Percentiles rank a stretch among this genome's conserved stretches.
Conservation (phyloP, 2,888 invertebrate genomes). For the Torymus texanus region DNA sequence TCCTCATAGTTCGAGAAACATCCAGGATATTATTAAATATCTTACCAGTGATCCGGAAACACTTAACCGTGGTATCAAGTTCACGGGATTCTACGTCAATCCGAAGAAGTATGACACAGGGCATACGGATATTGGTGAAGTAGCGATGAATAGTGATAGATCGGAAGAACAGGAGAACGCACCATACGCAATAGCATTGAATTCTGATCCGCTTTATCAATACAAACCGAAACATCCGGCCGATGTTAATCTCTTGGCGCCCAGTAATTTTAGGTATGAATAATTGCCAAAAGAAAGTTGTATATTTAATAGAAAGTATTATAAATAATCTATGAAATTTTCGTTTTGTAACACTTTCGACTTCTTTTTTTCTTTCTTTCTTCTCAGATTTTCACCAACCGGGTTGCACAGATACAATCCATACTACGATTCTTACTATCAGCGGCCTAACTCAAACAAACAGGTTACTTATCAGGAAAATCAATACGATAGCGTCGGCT, state of each 20-base stretch:
- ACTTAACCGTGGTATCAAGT: slow-evolving; percentile 71
- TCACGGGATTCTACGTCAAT: slow-evolving; percentile 73
- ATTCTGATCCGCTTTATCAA: slow-evolving; percentile 81
- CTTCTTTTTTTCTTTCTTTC: neutral
- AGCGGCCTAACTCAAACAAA: slow-evolving; percentile 62
- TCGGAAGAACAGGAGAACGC: slow-evolving; percentile 65
- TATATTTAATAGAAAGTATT: neutral
- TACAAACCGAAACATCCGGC: slow-evolving; percentile 85
- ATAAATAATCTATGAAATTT: neutral
- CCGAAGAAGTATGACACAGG: slow-evolving; percentile 69
- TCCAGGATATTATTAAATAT: slow-evolving; percentile 74
- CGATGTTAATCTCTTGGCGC: slow-evolving; percentile 84
- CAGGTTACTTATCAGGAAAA: slow-evolving; percentile 58
- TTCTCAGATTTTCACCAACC: slow-evolving; percentile 68
- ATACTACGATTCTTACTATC: slow-evolving; percentile 65
- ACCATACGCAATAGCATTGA: slow-evolving; percentile 66
- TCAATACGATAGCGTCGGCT: slow-evolving; percentile 62
- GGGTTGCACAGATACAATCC: slow-evolving; percentile 68
- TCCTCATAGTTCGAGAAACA: slow-evolving; percentile 70
- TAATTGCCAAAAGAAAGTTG: neutral
- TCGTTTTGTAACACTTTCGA: too few species aligned
- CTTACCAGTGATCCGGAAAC: slow-evolving; percentile 64
- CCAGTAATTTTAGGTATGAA: slow-evolving; percentile 72
- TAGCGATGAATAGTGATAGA: slow-evolving; percentile 65
- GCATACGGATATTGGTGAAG: slow-evolving; percentile 61